Percentiles rank a stretch among this genome's conserved stretches.
Conservation (phyloP, 2,113 vertebrate species). For the Trachemys scripta region DNA sequence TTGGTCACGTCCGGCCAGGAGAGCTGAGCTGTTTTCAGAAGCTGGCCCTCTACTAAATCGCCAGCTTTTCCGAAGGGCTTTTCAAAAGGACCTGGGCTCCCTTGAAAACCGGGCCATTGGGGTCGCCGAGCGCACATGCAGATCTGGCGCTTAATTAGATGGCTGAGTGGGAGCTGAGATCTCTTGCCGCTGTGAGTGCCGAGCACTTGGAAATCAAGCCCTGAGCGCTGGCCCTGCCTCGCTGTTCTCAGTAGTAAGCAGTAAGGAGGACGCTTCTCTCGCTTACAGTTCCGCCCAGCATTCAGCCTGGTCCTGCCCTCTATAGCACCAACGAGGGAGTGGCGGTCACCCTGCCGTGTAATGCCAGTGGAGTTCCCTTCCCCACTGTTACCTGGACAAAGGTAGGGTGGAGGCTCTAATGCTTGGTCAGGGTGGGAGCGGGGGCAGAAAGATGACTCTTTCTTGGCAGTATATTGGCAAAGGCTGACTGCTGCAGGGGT, state of each 20-base stretch:
- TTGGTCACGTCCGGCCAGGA: background rate
- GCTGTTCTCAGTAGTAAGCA: background rate
- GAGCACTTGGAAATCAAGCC: background rate
- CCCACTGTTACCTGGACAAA: constrained; percentile 90
- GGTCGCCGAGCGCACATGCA: background rate
- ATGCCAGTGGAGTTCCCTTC: constrained; percentile 82
- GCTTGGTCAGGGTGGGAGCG: background rate
- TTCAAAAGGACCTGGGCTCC: background rate
- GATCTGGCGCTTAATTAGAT: too few relatives aligned
- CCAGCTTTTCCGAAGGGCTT: background rate
- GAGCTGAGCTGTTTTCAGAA: background rate
- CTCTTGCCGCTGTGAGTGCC: accelerated
- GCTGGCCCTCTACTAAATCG: background rate
- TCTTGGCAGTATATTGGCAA: background rate
- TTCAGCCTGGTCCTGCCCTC: constrained; percentile 83
- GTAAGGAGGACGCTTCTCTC: constrained; percentile 41
- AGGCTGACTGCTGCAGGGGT: background rate
- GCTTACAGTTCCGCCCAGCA: constrained; percentile 89
- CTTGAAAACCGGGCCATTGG: background rate
- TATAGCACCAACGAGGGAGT: constrained; percentile 85
- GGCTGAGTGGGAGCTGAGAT: accelerated
- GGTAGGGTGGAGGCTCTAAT: constrained; percentile 72
- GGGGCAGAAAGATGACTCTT: background rate
- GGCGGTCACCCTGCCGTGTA: constrained; percentile 82
- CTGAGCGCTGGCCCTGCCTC: background rate